These are phyloP conservation scores for Nycticebus coucang DNA, from an alignment of 2,113 vertebrate genomes.

Conservation along the genomic window DNA sequence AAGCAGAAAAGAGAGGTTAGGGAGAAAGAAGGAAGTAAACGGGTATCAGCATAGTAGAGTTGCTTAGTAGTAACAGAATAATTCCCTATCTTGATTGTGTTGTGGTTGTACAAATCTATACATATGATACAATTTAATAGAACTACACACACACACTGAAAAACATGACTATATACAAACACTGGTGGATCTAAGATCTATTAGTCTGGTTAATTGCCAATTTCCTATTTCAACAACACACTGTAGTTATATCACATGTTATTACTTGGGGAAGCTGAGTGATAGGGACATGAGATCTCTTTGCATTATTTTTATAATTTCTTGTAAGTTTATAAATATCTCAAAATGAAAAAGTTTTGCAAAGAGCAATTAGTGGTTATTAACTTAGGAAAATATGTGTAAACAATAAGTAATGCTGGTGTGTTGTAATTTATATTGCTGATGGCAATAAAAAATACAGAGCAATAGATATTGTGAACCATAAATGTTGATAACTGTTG, in stretches of 20 bases:
- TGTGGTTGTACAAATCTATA: not conserved
- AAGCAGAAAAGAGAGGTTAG: not conserved
- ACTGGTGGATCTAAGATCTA: not conserved
- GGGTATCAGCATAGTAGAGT: not conserved
- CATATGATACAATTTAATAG: not conserved
- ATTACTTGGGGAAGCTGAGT: not conserved
- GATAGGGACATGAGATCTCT: not conserved
- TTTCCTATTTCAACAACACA: not conserved
- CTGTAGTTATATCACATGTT: not conserved
- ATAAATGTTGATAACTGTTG: not conserved
- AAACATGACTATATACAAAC: not conserved
- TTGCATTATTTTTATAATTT: not conserved
- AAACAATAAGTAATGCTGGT: not conserved
- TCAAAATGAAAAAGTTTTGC: not conserved
- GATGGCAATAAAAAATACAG: not conserved
- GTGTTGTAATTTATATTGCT: not conserved
- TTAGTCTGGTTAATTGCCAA: constrained; percentile 3
- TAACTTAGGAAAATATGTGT: not conserved
- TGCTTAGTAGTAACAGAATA: not conserved
- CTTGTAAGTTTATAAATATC: constrained; percentile 21
- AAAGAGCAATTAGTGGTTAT: not conserved
- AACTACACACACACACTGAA: not conserved
- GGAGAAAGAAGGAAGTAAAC: not conserved
- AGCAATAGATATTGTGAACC: not conserved
- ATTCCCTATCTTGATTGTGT: not conserved